phyloP scores from a whole-genome alignment of 2,113 vertebrate species.

The Melanerpes formicivorus region DNA sequence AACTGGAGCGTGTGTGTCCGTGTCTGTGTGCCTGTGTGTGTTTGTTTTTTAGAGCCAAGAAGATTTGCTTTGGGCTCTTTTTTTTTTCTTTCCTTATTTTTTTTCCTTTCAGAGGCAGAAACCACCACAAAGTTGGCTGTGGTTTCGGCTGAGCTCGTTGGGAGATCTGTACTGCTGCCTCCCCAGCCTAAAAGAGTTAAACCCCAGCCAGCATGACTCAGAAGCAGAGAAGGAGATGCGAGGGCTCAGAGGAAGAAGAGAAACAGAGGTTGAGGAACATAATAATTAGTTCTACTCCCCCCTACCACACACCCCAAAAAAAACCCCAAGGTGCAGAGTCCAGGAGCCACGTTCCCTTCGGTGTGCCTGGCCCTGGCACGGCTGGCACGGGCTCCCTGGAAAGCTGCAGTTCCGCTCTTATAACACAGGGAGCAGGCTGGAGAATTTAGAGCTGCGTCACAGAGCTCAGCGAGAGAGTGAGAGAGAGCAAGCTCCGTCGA shows the following conservation, averaged over 20 bases:
- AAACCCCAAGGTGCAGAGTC: constrained; percentile 67
- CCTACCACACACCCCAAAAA: no score
- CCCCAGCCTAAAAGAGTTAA: constrained; percentile 77
- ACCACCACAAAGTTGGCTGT: constrained; percentile 65
- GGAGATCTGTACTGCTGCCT: constrained; percentile 45
- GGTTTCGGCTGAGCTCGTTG: constrained; percentile 45
- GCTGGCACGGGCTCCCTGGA: constrained; percentile 82
- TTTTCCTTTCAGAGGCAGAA: constrained; percentile 22
- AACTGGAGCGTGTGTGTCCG: background rate
- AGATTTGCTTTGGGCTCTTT: constrained; percentile 50
- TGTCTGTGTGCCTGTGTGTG: background rate
- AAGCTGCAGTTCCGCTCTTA: constrained; percentile 85
- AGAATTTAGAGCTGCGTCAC: constrained; percentile 99
- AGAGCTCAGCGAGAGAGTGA: constrained; percentile 78
- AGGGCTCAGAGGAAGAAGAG: constrained; percentile 45
- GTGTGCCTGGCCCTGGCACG: constrained; percentile 81
- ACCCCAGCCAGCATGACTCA: constrained; percentile 40
- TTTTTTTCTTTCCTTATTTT: background rate
- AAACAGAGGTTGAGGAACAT: constrained; percentile 63
- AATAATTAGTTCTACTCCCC: constrained; percentile 25
- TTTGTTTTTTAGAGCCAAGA: constrained; percentile 58
- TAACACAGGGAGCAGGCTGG: constrained; percentile 89
- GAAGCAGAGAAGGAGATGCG: constrained; percentile 53
- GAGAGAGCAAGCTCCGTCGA: constrained; percentile 81
- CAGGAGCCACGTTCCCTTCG: constrained; percentile 69